These are phyloP conservation scores for Cylindroiulus punctatus DNA, from an alignment of 2,888 invertebrate genomes.

Conservation along the genomic window DNA sequence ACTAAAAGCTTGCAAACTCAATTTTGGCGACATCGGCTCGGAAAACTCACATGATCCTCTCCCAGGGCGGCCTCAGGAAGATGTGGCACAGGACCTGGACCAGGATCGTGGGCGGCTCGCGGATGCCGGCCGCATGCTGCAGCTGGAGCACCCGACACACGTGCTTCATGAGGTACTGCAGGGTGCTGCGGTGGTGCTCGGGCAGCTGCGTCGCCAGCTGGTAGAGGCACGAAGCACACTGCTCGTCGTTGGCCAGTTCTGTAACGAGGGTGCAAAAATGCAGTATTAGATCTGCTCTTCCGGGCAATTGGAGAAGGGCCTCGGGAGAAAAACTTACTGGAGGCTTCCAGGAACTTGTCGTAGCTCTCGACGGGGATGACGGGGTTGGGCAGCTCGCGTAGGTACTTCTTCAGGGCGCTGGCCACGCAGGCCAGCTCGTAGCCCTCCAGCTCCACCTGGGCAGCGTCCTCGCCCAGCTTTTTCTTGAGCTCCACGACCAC, in stretches of 20 bases:
- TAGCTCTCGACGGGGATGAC: constrained; percentile 80
- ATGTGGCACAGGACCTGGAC: constrained; percentile 79
- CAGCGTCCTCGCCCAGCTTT: constrained; percentile 62
- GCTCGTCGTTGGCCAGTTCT: constrained; percentile 68
- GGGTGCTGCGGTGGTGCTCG: constrained; percentile 73
- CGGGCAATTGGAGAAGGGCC: not conserved
- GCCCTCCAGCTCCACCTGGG: constrained; percentile 67
- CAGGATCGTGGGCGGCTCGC: constrained; percentile 75
- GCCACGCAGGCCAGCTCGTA: constrained; percentile 71
- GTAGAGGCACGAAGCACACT: constrained; percentile 70
- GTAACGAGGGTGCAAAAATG: not conserved
- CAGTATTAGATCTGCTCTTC: too few relatives aligned
- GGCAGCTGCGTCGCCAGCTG: constrained; percentile 73
- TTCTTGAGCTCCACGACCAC: constrained; percentile 72
- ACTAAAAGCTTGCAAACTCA: too few relatives aligned
- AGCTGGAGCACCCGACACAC: constrained; percentile 77
- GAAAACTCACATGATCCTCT: constrained; percentile 75
- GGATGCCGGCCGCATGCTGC: constrained; percentile 74
- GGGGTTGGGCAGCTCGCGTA: constrained; percentile 79
- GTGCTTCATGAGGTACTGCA: constrained; percentile 76
- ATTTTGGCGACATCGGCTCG: too few relatives aligned
- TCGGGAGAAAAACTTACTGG: constrained; percentile 63
- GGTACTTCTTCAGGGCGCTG: constrained; percentile 76
- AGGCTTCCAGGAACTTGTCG: constrained; percentile 73
- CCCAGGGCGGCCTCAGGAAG: constrained; percentile 79